Conservation (phyloP, 2,888 invertebrate genomes). For the Ornithoptera priamus region DNA sequence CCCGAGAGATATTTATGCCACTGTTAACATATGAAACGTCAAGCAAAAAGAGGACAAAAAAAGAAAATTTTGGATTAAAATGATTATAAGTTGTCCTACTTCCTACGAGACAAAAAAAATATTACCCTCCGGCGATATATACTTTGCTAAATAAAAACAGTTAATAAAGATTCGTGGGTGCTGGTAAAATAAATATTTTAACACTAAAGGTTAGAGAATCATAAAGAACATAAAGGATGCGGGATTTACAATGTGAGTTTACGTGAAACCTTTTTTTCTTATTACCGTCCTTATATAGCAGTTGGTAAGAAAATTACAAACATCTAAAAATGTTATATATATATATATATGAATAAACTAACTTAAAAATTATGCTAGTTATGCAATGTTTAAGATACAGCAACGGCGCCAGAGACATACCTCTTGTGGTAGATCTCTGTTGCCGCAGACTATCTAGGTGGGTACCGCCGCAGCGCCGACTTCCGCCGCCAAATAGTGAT, state of each 20-base stretch:
- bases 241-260: not conserved
- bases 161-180: not conserved
- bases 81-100: not conserved
- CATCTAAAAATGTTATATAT: too few relatives aligned
- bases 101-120: not conserved
- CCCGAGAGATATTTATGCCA: not conserved
- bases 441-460: too few relatives aligned
- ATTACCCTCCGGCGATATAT: not conserved
- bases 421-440: too few relatives aligned
- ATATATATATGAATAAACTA: too few relatives aligned
- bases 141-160: not conserved
- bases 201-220: not conserved
- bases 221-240: not conserved
- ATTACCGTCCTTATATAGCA: not conserved
- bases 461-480: too few relatives aligned
- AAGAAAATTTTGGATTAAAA: not conserved
- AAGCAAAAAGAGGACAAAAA: not conserved
- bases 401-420: too few relatives aligned
- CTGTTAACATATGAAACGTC: not conserved
- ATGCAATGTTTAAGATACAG: too few relatives aligned
- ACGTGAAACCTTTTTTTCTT: not conserved
- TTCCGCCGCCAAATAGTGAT: too few relatives aligned
- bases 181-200: conserved; percentile 1
- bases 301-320: too few relatives aligned
- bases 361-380: too few relatives aligned